phyloP scores from a whole-genome alignment of 1,140 invertebrate species.

The Metaphire vulgaris region DNA sequence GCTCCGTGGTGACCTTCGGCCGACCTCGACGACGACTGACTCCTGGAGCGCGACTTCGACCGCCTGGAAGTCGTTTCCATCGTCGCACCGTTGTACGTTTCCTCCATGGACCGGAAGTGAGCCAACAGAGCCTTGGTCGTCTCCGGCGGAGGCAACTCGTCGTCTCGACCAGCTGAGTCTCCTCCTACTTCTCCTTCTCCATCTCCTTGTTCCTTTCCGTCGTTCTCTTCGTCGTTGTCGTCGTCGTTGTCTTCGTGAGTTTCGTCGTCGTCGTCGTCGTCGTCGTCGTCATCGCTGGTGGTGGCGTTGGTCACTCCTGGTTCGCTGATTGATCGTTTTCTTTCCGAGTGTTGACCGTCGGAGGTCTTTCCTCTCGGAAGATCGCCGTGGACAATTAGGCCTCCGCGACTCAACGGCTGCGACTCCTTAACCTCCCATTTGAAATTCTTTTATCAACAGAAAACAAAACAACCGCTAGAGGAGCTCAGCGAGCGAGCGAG shows the following conservation, averaged over 20 bases:
- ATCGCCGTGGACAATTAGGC: not conserved
- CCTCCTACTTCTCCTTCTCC: no score
- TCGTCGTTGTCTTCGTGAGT: no score
- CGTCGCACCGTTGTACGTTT: not conserved
- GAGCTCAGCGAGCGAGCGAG: no score
- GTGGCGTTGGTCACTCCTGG: not conserved
- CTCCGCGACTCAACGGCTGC: not conserved
- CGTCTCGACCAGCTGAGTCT: not conserved
- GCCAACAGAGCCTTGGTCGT: conserved; percentile 7
- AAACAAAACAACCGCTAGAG: no score
- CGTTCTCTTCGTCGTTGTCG: no score
- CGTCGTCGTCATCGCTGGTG: not conserved
- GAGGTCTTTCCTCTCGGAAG: not conserved
- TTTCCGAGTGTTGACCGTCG: not conserved
- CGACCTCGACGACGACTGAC: no score
- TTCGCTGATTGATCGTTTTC: not conserved
- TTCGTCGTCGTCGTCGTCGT: no score
- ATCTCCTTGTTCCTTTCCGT: no score
- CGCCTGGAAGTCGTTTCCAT: no score
- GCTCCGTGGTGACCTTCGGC: no score
- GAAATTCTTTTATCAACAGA: no score
- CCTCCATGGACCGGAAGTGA: conserved; percentile 16
- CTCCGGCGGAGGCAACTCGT: conserved; percentile 18
- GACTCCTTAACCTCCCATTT: conserved; percentile 22
- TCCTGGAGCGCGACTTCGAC: no score